Evolutionary conservation across 2,797 vertebrate species (phyloP), one percentile per base, ranked within the genome.

Genomic region (Pseudomugil gertrudae): DNA sequence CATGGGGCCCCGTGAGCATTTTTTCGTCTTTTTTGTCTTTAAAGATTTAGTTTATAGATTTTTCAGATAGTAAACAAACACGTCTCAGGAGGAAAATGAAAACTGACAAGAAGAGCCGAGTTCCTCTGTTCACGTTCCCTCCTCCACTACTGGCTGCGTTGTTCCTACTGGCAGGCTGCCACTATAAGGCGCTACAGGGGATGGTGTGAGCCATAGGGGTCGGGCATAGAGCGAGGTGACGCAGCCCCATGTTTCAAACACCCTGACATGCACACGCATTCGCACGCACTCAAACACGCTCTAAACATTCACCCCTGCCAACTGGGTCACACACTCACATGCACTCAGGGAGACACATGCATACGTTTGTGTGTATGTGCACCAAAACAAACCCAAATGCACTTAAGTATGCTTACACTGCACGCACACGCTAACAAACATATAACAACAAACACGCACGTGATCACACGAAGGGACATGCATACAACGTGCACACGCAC

Each of bases 41-140:
- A 93, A 93, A 93, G 92, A 93, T 94, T 93, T 91, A 64, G 80
- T 89, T 92, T 93, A 94, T 94, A 94, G 92, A 93, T 93, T 94
- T 96, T 95, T 96, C 95, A 95, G 94, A 96, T 95, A 96, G 94
- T 95, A 97, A 97, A 95, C 94, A 94, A 98, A 97, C 95, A 98
- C 96, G 93, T 96, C 91, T 94, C 95, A 95, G 96, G 95, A 93
- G 96, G 95, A 96, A 97, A 96, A 93, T 94, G 92, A 95, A 95
- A 93, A 95, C 95, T 95, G 95, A 96, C 95, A 89, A 92, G 88
- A 96, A 95, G 92, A 95, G 96, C 95, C 95, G 90, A 92, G 90
- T 94, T 96, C 96, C 95, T 95, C 95, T 96, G 95, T 95, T 96
- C 95, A 96, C 96, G 92, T 93, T 94, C 94, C 94, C 93, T 94